A percentile compares a stretch with the other conserved stretches of the same genome.
These are phyloP conservation scores for Malaclemys terrapin DNA, from an alignment of 2,113 vertebrate species.

Conservation along the genomic window DNA sequence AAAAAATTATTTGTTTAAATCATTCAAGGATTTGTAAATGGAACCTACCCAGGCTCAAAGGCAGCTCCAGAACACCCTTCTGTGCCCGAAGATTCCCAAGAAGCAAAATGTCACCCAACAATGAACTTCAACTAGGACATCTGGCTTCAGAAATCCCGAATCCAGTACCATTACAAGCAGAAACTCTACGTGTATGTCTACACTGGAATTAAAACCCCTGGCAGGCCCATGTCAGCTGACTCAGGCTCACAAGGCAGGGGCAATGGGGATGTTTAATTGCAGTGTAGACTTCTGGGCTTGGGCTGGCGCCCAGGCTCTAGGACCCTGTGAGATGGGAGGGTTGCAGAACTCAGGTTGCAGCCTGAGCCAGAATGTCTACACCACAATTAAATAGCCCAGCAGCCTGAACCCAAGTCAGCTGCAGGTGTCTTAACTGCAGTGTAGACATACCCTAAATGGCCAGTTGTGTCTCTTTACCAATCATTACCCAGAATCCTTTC, in stretches of 20 bases:
- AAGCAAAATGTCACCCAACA: neutral
- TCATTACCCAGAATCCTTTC: neutral
- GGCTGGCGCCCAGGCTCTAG: neutral
- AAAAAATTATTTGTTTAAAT: constrained; percentile 14
- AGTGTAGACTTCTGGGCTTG: neutral
- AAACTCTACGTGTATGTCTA: neutral
- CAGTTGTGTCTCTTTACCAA: neutral
- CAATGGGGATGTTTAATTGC: neutral
- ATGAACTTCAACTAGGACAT: neutral
- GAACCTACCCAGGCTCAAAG: constrained; percentile 30
- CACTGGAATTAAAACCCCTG: neutral
- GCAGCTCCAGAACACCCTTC: constrained; percentile 31
- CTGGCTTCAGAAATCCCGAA: neutral
- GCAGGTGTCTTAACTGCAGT: neutral
- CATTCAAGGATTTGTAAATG: constrained; percentile 43
- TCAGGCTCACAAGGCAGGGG: neutral
- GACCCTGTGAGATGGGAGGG: neutral
- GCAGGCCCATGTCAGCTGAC: neutral
- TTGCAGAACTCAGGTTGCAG: neutral
- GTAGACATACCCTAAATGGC: neutral
- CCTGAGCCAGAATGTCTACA: neutral
- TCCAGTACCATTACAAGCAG: neutral
- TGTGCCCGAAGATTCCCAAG: neutral
- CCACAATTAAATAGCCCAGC: neutral
- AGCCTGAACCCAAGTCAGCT: too few relatives aligned